Base-by-base conservation (phyloP, 2,888 invertebrate genomes). In the Hyalella azteca region DNA sequence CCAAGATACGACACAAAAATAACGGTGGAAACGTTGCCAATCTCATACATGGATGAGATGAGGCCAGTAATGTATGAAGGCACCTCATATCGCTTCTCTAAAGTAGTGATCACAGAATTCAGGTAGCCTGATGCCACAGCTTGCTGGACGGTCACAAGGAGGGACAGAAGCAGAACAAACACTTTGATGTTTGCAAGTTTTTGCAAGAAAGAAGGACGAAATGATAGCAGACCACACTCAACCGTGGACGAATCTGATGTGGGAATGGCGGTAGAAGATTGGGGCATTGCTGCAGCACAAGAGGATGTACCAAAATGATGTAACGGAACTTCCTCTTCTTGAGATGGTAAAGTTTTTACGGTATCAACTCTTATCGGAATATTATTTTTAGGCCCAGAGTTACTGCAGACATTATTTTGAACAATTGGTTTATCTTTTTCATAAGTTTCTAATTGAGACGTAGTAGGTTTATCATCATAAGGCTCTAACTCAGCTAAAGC, bases 1-100 rank as follows among this genome's bases (percentile, higher is more conserved):
- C 97, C 97, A 87, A 97, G 92, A 88, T 97, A 97, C 87, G 95
- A 95, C 86, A 97, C 96, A 89, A 97, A 96, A 88, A 97, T 95
- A 86, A 97, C 96, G 49, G 97, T 95, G 87, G 96, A 94, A 86
- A 97, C 94, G 89, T 96, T 96, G 87, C 97, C 97, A 87, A 95
- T 95, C 90, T 97, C 97, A 88, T 96, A 96, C 86, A 95, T 95
- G 86, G 96, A 96, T 81, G 96, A 83, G 85, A 97, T 94, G 86
- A 96, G 91, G 81, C 97, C 96, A 77, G 96, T 95, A 85, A 95
- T 93, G 88, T 95, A 94, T 88, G 96, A 96, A 82, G 96, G 96
- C 87, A 97, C 95, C 89, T 97, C 96, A 85, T 90, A 91, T 73
- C 97, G 93, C 89, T 96, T 96, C 90, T 97, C 97, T 87, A 97